Base-by-base conservation (phyloP, 2,888 invertebrate species). In the Ectemnius continuus region DNA sequence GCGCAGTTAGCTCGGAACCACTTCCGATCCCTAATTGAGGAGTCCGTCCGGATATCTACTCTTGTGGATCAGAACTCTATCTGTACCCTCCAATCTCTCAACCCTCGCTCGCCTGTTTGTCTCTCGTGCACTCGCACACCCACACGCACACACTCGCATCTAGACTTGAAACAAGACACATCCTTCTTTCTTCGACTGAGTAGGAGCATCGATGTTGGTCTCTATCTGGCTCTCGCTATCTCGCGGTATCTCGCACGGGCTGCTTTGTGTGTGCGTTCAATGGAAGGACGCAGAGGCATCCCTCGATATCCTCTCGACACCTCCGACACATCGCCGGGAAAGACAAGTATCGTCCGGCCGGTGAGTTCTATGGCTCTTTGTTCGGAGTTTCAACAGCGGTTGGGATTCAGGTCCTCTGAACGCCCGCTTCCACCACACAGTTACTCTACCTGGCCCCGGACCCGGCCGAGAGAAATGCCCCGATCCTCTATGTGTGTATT, bases 21-120 rank as follows among this genome's bases (percentile, higher is more conserved):
- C 85, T 76, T 84, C 79, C 78, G 80, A 85, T 83, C 75, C 70
- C 75, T 82, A 85, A 84, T 84, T 84, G 83, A 80, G 82, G 84
- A 81, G 72, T 74, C 56, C 71, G 65, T 52, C 73, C 75, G 76
- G 76, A 79, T 84, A 84, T 78, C 83, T 76, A 70, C 46, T 69
- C 76, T 80, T 67, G 79, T 81, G 70, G 79, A 80, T 74, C 74
- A 61, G 58, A 48, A 67, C 52, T 75, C 57, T 70, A 67, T 70
- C 75, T 76, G 16, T 14, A 18, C 20, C 57, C 65, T 69, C 47
- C 52, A 52, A 67, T 67, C 67, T 36, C 52, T 1, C 14, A n/a
- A 5, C 4, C 23, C 18, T 2, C 26, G 18, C 18, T 23, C 20
- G 52, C n/a, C n/a, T 6, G n/a, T 28, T 59, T 56, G 14, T 46